phyloP scores from a whole-genome alignment of 2,888 invertebrate species.

The Leptinotarsa tumamoca region DNA sequence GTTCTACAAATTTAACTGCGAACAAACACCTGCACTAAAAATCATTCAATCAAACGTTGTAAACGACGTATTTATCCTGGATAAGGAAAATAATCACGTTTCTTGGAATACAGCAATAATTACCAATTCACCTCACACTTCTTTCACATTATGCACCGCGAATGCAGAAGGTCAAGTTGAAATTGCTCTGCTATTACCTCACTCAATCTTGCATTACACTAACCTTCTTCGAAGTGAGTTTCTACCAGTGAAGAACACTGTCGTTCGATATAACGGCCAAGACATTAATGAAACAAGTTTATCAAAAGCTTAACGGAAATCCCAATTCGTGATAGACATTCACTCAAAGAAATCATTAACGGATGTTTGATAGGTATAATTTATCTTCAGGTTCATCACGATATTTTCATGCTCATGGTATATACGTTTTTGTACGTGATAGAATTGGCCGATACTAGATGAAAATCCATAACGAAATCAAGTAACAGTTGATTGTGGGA shows the following conservation, averaged over 20 bases:
- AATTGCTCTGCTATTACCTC: conserved; percentile 11
- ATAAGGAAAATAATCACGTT: conserved; percentile 1
- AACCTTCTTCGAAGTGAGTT: conserved; percentile 3
- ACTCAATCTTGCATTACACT: not conserved
- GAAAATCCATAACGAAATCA: no score
- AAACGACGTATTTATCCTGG: not conserved
- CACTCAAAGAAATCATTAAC: not conserved
- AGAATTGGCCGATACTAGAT: no score
- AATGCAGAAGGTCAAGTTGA: conserved; percentile 21
- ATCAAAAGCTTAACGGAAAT: conserved; percentile 4
- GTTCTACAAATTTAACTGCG: no score
- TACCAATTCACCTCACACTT: conserved; percentile 21
- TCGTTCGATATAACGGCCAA: conserved; percentile 8
- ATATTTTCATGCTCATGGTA: not conserved
- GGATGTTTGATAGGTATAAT: not conserved
- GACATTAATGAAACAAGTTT: not conserved
- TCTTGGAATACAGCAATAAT: conserved; percentile 10
- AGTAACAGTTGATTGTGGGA: no score
- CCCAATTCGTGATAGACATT: not conserved
- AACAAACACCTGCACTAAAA: no score
- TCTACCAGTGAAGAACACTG: not conserved
- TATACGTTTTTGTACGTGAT: no score
- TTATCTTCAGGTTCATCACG: not conserved
- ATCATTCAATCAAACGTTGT: not conserved
- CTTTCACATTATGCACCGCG: conserved; percentile 5